Evolutionary conservation across 2,888 invertebrate species (phyloP), one percentile per base, ranked within the genome.

Genomic region (Elaeidobius kamerunicus): DNA sequence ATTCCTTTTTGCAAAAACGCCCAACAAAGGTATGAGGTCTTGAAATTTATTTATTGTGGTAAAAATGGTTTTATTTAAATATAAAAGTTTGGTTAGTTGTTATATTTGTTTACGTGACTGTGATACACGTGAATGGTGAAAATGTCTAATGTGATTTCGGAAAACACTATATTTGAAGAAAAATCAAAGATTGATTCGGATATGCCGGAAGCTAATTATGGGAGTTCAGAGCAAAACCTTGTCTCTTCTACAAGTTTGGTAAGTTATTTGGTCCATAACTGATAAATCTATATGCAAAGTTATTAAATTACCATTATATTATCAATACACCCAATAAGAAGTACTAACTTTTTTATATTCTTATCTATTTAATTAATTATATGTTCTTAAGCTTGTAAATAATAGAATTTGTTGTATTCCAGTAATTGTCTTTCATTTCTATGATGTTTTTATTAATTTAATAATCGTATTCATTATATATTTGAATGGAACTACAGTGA

Each of bases 241-340:
- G 49, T 51, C 16, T 52, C 57, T 32, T 60, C 59, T 14, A 52
- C 58, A 39, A 57, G 49, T 44, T 12, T 58, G 57, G 61, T 59
- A 55, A 54, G 51, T 55, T 28, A n/a, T n/a, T n/a, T n/a, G n/a
- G n/a, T n/a, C n/a, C n/a, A n/a, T n/a, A n/a, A n/a, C n/a, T n/a
- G n/a, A n/a, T n/a, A n/a, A n/a, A n/a, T n/a, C n/a, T n/a, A n/a
- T n/a, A n/a, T n/a, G n/a, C n/a, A n/a, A n/a, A n/a, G n/a, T n/a
- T n/a, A n/a, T n/a, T n/a, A n/a, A n/a, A n/a, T n/a, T n/a, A n/a
- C n/a, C n/a, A n/a, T n/a, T n/a, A n/a, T n/a, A n/a, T n/a, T n/a
- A n/a, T n/a, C n/a, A n/a, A n/a, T n/a, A n/a, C n/a, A n/a, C n/a
- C n/a, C n/a, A n/a, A n/a, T n/a, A n/a, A n/a, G n/a, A n/a, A n/a